These are phyloP conservation scores for Rhodinocichla rosea DNA, from an alignment of 2,113 vertebrate genomes.

Conservation along the genomic window DNA sequence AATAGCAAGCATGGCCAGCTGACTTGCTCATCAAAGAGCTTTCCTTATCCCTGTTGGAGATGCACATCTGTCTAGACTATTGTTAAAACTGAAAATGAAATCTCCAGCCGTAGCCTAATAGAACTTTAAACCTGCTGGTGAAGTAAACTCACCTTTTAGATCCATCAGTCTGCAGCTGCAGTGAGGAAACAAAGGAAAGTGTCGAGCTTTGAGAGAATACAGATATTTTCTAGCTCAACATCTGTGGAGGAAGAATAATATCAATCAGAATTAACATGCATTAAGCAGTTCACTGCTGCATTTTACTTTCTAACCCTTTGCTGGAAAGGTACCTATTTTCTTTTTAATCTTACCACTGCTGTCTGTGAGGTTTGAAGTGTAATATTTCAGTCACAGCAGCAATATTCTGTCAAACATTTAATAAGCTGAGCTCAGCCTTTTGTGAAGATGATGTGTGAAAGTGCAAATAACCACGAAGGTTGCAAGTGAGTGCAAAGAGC, in stretches of 20 bases:
- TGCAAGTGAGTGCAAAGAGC: not conserved
- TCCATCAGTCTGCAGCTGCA: slow-evolving; percentile 33
- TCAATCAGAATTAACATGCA: not conserved
- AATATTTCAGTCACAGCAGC: not conserved
- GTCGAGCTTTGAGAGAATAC: not conserved
- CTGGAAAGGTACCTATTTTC: not conserved
- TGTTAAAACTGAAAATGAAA: slow-evolving; percentile 44
- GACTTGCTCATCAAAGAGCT: slow-evolving; percentile 60
- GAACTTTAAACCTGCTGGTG: slow-evolving; percentile 50
- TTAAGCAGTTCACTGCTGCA: not conserved
- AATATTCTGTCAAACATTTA: not conserved
- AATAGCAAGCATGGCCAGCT: not conserved
- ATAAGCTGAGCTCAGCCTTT: not conserved
- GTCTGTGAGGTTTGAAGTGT: not conserved
- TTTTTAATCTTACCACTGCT: not conserved
- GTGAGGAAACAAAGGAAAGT: slow-evolving; percentile 30
- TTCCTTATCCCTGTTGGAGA: slow-evolving; percentile 20
- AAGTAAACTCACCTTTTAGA: slow-evolving; percentile 21
- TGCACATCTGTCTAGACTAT: slow-evolving; percentile 43
- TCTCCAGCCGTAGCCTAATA: slow-evolving; percentile 50
- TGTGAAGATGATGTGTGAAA: not conserved
- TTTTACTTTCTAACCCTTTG: not conserved
- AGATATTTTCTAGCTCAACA: not conserved
- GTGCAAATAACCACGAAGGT: not conserved
- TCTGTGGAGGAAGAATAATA: not conserved